Percentiles rank a stretch among this genome's conserved stretches.
Conservation (phyloP, 2,113 vertebrate species). For the Sigmodon hispidus region DNA sequence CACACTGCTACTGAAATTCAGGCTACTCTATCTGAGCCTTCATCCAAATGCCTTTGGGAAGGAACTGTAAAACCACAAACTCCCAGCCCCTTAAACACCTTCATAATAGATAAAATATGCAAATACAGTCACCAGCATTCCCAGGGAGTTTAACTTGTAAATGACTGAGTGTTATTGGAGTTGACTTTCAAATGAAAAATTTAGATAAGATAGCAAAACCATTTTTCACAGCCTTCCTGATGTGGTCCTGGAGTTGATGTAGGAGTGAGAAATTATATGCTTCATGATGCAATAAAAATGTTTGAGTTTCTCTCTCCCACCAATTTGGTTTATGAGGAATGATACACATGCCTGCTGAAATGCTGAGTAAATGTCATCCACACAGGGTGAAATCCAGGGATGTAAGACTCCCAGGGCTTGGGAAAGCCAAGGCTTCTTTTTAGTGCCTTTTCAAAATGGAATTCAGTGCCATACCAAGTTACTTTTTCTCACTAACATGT, state of each 20-base stretch:
- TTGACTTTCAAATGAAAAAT: conserved; percentile 72
- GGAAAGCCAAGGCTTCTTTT: conserved; percentile 63
- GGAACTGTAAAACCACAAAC: conserved; percentile 70
- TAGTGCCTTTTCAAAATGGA: conserved; percentile 70
- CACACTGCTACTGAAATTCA: conserved; percentile 22
- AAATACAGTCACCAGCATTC: conserved; percentile 38
- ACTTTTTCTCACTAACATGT: conserved; percentile 24
- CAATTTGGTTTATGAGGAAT: conserved; percentile 79
- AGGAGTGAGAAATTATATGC: conserved; percentile 52
- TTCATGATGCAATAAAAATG: conserved; percentile 59
- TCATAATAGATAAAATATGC: conserved; percentile 46
- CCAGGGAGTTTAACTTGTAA: conserved; percentile 34
- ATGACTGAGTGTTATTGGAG: conserved; percentile 39
- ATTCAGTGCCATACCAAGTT: conserved; percentile 72
- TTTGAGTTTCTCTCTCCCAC: conserved; percentile 34
- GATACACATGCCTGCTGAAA: conserved; percentile 66
- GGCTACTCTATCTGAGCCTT: conserved; percentile 58
- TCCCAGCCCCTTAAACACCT: conserved; percentile 62
- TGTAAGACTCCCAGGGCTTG: conserved; percentile 49
- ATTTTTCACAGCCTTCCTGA: conserved; percentile 57
- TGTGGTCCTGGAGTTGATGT: neutral
- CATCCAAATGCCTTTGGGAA: conserved; percentile 55
- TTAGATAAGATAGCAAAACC: conserved; percentile 51
- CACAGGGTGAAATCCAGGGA: conserved; percentile 70
- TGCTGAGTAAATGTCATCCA: conserved; percentile 75